Evolutionary conservation across 1,140 invertebrate genomes (phyloP).

Genomic region (Drosophila erecta): DNA sequence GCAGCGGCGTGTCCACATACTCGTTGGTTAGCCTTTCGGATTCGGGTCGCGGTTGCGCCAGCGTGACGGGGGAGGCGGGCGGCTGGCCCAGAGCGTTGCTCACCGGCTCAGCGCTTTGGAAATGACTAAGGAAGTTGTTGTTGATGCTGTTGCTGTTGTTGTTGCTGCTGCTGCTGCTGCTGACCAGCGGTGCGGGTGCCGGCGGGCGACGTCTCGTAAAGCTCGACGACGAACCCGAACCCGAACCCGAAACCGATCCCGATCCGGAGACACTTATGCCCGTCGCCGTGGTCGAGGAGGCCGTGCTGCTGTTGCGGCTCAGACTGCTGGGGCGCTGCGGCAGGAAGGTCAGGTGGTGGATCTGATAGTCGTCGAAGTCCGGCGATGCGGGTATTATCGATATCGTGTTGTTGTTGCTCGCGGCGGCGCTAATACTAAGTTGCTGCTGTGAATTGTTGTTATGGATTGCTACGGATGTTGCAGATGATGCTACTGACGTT

Average conservation of each 20-base stretch:
- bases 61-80: constrained; percentile 85
- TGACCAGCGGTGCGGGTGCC: constrained; percentile 53
- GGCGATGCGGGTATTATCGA: constrained; percentile 69
- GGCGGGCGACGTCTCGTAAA: constrained; percentile 75
- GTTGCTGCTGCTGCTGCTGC: constrained; percentile 69
- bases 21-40: constrained; percentile 91
- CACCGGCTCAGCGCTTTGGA: constrained; percentile 76
- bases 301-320: constrained; percentile 78
- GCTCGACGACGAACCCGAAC: constrained; percentile 53
- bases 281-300: constrained; percentile 70
- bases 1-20: constrained; percentile 92
- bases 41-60: constrained; percentile 91
- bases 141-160: constrained; percentile 73
- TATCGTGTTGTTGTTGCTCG: constrained; percentile 59
- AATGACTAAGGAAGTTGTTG: constrained; percentile 83
- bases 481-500: constrained; percentile 24
- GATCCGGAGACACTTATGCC: constrained; percentile 39
- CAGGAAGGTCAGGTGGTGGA: constrained; percentile 80
- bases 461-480: constrained; percentile 21
- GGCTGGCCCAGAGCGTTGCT: constrained; percentile 58
- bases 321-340: constrained; percentile 76
- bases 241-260: constrained; percentile 40
- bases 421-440: constrained; percentile 49
- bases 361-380: constrained; percentile 78
- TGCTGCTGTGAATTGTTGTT: constrained; percentile 52